A percentile compares a stretch with the other conserved stretches of the same genome.
Evolutionary conservation across 2,113 vertebrate genomes (phyloP).

Genomic region (Amia ocellicauda): DNA sequence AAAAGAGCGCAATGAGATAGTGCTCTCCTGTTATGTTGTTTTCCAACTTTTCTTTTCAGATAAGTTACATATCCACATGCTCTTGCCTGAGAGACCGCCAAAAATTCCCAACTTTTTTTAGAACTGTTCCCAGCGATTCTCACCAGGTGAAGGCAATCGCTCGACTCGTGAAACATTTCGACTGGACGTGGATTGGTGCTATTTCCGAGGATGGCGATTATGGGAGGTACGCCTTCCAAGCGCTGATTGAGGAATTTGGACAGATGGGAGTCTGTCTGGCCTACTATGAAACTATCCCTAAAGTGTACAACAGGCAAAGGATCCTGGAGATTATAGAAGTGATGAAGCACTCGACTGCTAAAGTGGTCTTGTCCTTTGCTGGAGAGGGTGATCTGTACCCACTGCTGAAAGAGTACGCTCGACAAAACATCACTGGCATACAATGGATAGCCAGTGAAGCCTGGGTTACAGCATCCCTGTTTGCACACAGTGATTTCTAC

Average conservation of each 20-base stretch:
- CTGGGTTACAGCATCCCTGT: constrained; percentile 25
- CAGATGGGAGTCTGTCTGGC: constrained; percentile 18
- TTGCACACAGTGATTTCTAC: constrained; percentile 11
- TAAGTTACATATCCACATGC: constrained; percentile 27
- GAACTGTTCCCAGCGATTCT: constrained; percentile 27
- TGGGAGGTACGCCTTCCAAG: constrained; percentile 17
- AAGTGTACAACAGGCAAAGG: constrained; percentile 15
- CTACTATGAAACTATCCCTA: constrained; percentile 28
- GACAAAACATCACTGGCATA: constrained; percentile 25
- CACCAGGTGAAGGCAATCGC: constrained; percentile 25
- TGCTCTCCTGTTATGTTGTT: no score
- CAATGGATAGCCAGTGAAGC: constrained; percentile 30
- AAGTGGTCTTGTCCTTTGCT: constrained; percentile 21
- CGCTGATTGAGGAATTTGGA: constrained; percentile 14
- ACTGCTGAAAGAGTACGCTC: constrained; percentile 20
- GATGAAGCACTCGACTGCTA: constrained; percentile 19
- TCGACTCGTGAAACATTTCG: constrained; percentile 24
- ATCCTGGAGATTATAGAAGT: constrained; percentile 21
- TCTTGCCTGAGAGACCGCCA: constrained; percentile 22
- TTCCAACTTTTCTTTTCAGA: constrained; percentile 7
- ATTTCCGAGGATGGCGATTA: constrained; percentile 26
- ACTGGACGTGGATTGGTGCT: constrained; percentile 27
- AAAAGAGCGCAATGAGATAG: no score
- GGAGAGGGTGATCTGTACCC: constrained; percentile 22
- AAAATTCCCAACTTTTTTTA: constrained; percentile 28